Conservation (phyloP, 2,888 invertebrate genomes). For the Matsumyia berberina region DNA sequence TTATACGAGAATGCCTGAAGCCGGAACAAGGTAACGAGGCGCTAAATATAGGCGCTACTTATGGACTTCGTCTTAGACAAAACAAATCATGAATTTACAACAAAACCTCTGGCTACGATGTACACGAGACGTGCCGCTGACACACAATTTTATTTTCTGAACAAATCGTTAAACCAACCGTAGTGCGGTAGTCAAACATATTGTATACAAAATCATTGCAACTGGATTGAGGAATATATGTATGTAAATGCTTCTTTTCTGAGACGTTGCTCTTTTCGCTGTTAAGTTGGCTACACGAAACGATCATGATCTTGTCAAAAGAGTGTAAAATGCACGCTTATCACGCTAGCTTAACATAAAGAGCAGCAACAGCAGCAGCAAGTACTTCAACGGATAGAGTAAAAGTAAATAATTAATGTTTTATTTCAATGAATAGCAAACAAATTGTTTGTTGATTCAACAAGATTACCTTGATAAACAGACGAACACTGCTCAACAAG, state of each 20-base stretch:
- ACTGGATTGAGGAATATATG: constrained; percentile 1
- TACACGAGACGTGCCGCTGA: neutral
- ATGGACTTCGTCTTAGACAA: constrained; percentile 22
- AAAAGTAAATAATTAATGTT: constrained; percentile 55
- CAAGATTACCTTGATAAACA: constrained; percentile 17
- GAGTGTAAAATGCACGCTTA: neutral
- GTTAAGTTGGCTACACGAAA: neutral
- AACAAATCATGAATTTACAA: constrained; percentile 38
- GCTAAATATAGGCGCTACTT: constrained; percentile 11
- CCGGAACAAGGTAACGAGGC: constrained; percentile 12
- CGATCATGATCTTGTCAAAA: neutral
- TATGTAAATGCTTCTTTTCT: neutral
- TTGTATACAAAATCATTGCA: neutral
- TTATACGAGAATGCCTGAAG: too few relatives aligned
- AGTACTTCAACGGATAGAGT: constrained; percentile 9
- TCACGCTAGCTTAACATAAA: neutral
- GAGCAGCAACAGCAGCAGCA: constrained; percentile 32
- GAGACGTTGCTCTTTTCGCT: neutral
- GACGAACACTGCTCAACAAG: constrained; percentile 6
- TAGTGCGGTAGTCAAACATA: constrained; percentile 13
- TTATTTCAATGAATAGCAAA: constrained; percentile 37
- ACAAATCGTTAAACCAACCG: constrained; percentile 16
- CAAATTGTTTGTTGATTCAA: constrained; percentile 36
- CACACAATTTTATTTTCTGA: constrained; percentile 7
- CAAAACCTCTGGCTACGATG: constrained; percentile 6